Conservation (phyloP, 2,888 invertebrate species). For the Halocaridina rubra region DNA sequence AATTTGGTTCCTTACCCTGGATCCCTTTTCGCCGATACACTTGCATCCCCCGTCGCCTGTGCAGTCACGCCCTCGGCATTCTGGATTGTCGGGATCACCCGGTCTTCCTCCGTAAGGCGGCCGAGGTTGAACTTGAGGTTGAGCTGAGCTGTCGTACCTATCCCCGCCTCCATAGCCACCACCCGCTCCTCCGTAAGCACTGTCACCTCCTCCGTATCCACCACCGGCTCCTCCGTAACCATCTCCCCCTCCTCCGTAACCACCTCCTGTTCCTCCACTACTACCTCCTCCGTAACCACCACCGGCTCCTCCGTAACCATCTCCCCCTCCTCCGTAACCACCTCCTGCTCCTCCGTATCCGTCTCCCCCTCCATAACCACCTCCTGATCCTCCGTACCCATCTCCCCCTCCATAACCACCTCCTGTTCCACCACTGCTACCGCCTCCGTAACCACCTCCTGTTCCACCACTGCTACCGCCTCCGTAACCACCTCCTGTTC, state of each 20-base stretch:
- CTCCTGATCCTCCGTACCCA: slow-evolving; percentile 1
- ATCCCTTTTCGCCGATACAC: slow-evolving; percentile 69
- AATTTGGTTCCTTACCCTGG: slow-evolving; percentile 66
- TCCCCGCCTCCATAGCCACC: not conserved
- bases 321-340: not conserved
- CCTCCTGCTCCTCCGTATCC: not conserved
- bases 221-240: not conserved
- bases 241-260: not conserved
- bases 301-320: not conserved
- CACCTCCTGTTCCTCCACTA: not conserved
- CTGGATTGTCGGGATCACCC: not conserved
- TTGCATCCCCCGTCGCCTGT: slow-evolving; percentile 67
- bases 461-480: not conserved
- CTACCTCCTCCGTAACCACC: not conserved
- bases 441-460: not conserved
- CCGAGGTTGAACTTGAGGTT: slow-evolving; percentile 29
- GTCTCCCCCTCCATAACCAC: not conserved
- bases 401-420: not conserved
- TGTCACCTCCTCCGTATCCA: not conserved
- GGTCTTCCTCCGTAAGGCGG: slow-evolving; percentile 7
- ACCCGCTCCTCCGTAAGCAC: not conserved
- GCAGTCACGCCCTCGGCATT: slow-evolving; percentile 31
- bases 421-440: not conserved
- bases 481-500: not conserved
- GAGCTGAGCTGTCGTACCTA: not conserved